phyloP scores from a whole-genome alignment of 2,888 invertebrate species.

The Zhengitettix transpicula region DNA sequence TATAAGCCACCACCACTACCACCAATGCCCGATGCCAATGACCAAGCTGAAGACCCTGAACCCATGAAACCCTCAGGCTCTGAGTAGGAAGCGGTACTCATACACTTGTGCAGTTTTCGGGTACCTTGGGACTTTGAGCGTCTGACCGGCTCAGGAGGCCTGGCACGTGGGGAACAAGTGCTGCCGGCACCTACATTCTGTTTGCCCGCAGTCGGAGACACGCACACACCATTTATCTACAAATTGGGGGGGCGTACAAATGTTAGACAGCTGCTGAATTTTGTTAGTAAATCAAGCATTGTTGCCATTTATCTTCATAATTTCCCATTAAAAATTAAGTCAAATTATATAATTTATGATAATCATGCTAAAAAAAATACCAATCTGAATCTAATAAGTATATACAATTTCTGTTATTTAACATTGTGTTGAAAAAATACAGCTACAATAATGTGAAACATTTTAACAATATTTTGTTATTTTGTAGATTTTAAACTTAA shows the following conservation, averaged over 20 bases:
- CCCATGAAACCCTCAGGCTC: conserved; percentile 24
- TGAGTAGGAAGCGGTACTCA: conserved; percentile 74
- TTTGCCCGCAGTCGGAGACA: conserved; percentile 36
- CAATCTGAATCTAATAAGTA: too few relatives aligned
- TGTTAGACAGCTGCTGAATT: not conserved
- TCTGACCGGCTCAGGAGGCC: conserved; percentile 45
- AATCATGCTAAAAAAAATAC: too few relatives aligned
- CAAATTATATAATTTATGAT: not conserved
- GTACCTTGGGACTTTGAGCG: conserved; percentile 91
- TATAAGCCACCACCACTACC: conserved; percentile 24
- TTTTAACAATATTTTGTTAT: too few relatives aligned
- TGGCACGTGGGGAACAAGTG: conserved; percentile 20
- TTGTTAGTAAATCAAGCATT: not conserved
- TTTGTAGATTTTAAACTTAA: too few relatives aligned
- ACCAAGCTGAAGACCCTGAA: conserved; percentile 10
- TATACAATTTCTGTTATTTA: too few relatives aligned
- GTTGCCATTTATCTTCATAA: not conserved
- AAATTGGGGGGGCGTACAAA: conserved; percentile 16
- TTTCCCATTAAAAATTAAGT: not conserved
- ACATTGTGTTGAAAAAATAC: too few relatives aligned
- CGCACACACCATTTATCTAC: conserved; percentile 66
- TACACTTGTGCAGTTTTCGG: conserved; percentile 77
- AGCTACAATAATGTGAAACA: too few relatives aligned
- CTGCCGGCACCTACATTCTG: conserved; percentile 15
- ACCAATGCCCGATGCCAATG: conserved; percentile 10